phyloP scores from a whole-genome alignment of 2,888 invertebrate genomes.

The Eupithecia pulchellata region DNA sequence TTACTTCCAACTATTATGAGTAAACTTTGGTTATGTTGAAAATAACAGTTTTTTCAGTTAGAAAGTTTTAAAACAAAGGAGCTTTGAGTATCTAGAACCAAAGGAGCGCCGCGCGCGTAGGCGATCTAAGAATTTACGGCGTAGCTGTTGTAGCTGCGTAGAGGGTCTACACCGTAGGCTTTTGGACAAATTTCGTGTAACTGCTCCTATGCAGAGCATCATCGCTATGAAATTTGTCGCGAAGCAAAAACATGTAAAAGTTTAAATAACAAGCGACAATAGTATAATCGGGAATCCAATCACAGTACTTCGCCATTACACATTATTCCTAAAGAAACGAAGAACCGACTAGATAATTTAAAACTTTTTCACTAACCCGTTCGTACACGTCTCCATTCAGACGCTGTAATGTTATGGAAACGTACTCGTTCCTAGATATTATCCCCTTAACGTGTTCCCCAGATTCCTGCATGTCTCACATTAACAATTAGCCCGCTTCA shows the following conservation, averaged over 20 bases:
- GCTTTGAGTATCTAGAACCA: neutral
- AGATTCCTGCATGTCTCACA: constrained; percentile 40
- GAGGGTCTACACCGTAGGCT: constrained; percentile 12
- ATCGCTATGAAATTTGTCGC: too few relatives aligned
- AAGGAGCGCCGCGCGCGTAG: too few relatives aligned
- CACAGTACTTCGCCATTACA: neutral
- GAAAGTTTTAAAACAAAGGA: neutral
- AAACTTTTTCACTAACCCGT: constrained; percentile 31
- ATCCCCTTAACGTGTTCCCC: constrained; percentile 51
- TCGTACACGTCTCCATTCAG: constrained; percentile 45
- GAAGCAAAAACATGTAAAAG: too few relatives aligned
- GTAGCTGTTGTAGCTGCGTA: neutral
- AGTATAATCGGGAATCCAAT: neutral
- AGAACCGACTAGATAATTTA: neutral
- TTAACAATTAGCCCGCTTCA: constrained; percentile 38
- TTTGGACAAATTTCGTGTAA: neutral
- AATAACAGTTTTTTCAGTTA: neutral
- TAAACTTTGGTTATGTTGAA: constrained; percentile 1
- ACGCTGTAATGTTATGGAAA: constrained; percentile 55
- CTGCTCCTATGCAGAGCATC: too few relatives aligned
- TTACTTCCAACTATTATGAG: constrained; percentile 13
- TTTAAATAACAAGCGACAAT: neutral
- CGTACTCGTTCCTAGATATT: constrained; percentile 55
- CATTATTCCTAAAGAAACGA: neutral
- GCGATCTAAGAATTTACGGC: neutral